A percentile compares a stretch with the other conserved stretches of the same genome.
phyloP scores from a whole-genome alignment of 2,113 vertebrate genomes.

The Perccottus glenii region DNA sequence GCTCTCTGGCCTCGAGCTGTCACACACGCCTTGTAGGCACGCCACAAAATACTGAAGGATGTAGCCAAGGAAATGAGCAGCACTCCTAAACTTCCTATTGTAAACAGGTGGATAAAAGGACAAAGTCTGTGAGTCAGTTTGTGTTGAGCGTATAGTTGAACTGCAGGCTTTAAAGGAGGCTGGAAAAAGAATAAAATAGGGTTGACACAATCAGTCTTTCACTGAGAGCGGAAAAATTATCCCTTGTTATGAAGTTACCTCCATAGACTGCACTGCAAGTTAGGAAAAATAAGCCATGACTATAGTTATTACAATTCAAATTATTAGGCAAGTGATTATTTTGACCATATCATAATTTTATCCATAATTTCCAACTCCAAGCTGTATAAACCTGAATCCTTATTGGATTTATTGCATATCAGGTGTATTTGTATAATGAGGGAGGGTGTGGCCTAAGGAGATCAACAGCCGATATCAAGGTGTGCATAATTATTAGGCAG shows the following conservation, averaged over 20 bases:
- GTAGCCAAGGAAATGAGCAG: constrained; percentile 29
- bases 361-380: no score
- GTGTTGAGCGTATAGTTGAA: neutral
- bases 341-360: no score
- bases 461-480: no score
- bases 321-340: no score
- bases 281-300: constrained; percentile 36
- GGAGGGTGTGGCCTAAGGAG: no score
- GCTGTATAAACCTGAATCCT: no score
- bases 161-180: neutral
- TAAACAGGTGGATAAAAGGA: constrained; percentile 21
- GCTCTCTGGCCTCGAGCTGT: constrained; percentile 8
- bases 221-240: constrained; percentile 58
- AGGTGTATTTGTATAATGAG: no score
- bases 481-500: no score
- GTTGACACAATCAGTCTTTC: constrained; percentile 5
- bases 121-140: neutral
- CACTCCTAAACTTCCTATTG: constrained; percentile 10
- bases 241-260: constrained; percentile 53
- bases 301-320: no score
- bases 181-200: constrained; percentile 4
- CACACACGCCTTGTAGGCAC: neutral
- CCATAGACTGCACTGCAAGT: constrained; percentile 36
- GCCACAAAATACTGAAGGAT: constrained; percentile 21
- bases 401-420: no score